Base-by-base conservation (phyloP, 2,797 vertebrate genomes). In the Potorous gilbertii region DNA sequence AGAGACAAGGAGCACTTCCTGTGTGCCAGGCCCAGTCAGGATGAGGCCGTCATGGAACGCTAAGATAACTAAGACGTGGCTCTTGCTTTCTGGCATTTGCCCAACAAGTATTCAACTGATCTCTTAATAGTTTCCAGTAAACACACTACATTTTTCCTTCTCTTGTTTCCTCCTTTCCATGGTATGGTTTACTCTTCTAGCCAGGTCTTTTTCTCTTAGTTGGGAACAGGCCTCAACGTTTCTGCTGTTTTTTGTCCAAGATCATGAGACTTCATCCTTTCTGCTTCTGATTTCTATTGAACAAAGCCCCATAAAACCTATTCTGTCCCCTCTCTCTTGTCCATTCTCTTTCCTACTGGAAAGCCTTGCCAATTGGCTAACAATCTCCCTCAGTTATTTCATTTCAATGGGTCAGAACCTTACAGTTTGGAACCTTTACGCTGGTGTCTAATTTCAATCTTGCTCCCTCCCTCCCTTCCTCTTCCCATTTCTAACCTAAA, bases 341-440 rank as follows among this genome's bases (percentile, higher is more conserved):
- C 34, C 16, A 8, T 74, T 74, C 62, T 74, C 62, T 74, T 74
- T 40, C 18, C 16, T 74, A n/a, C n/a, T n/a, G n/a, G 34, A 40
- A 40, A 66, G n/a, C n/a, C 5, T 74, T 74, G 62, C 62, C 62
- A 91, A 9, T 28, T 1, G 4, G 56, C 50, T 81, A 59, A 74
- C 93, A 95, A 29, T 91, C 95, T 96, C 96, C 97, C 55, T 62
- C 92, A 31, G 92, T 93, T 94, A 91, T 54, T 87, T 40, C 52
- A 31, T 81, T 62, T 62, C 55, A n/a, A 0, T 90, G 55, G 16
- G 62, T 40, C 5, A 21, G 21, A 74, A 8, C 62, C 34, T 74
- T 74, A 40, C 54, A 62, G 91, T 40, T 24, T 9, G 90, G 81
- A 92, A 95, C 55, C 12, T 31, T 46, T 28, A 40, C 91, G 81